A percentile compares a stretch with the other conserved stretches of the same genome.
These are phyloP conservation scores for Chlorops oryzae DNA, from an alignment of 1,140 invertebrate genomes.

Conservation along the genomic window DNA sequence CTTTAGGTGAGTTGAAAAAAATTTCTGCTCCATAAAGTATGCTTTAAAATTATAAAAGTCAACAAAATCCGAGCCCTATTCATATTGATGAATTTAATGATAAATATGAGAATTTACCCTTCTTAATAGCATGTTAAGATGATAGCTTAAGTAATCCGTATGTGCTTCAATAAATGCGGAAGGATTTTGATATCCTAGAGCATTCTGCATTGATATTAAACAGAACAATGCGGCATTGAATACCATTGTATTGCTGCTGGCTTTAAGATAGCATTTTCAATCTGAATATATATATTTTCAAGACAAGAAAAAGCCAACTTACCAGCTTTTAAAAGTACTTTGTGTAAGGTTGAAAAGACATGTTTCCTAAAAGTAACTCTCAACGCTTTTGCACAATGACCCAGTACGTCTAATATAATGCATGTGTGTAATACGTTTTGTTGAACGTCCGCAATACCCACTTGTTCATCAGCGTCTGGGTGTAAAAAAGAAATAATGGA, in stretches of 20 bases:
- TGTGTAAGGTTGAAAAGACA: conserved; percentile 33
- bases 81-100: neutral
- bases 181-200: conserved; percentile 43
- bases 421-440: conserved; percentile 44
- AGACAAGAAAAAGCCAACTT: neutral
- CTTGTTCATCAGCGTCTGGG: neutral
- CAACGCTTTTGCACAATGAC: conserved; percentile 29
- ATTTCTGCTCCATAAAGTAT: too few species aligned
- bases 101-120: conserved; percentile 31
- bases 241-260: conserved; percentile 34
- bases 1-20: too few species aligned
- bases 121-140: conserved; percentile 51
- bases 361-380: conserved; percentile 32
- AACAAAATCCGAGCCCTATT: too few species aligned
- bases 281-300: conserved; percentile 1
- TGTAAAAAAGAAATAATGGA: neutral
- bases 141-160: conserved; percentile 55
- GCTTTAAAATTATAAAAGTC: too few species aligned
- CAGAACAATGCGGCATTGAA: conserved; percentile 37
- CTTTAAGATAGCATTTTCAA: conserved; percentile 14
- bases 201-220: conserved; percentile 49
- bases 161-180: conserved; percentile 50
- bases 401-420: conserved; percentile 33
- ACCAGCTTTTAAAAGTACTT: conserved; percentile 32
- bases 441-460: conserved; percentile 35